These are phyloP conservation scores for Drosophila parthenogenetica DNA, from an alignment of 2,888 invertebrate genomes.

Conservation along the genomic window DNA sequence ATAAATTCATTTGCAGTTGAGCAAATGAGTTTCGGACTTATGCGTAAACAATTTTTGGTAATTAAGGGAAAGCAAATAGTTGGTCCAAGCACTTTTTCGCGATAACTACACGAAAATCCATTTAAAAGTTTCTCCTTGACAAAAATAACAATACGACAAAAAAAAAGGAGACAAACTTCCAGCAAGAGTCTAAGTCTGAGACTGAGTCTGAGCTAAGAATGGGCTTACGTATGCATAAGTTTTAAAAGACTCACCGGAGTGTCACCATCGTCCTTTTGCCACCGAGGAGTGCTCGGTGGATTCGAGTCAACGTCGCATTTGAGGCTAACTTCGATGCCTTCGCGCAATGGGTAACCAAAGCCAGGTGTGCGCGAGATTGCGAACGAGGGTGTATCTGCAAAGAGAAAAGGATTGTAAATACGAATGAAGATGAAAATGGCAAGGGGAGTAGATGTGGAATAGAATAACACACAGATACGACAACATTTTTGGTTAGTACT, in stretches of 20 bases:
- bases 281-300: slow-evolving; percentile 93
- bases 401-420: slow-evolving; percentile 19
- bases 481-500: slow-evolving; percentile 12
- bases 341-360: slow-evolving; percentile 94
- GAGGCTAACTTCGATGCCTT: slow-evolving; percentile 94
- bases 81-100: slow-evolving; percentile 65
- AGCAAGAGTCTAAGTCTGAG: slow-evolving; percentile 1
- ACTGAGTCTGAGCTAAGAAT: neutral
- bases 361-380: slow-evolving; percentile 97
- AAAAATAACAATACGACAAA: slow-evolving; percentile 55
- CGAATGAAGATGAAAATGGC: slow-evolving; percentile 11
- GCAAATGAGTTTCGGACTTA: slow-evolving; percentile 63
- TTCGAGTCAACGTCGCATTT: slow-evolving; percentile 97
- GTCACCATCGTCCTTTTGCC: slow-evolving; percentile 89
- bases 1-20: slow-evolving; percentile 32
- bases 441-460: slow-evolving; percentile 11
- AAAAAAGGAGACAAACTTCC: slow-evolving; percentile 13
- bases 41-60: slow-evolving; percentile 80
- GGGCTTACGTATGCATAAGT: slow-evolving; percentile 56
- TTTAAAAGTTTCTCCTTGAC: slow-evolving; percentile 76
- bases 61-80: slow-evolving; percentile 77
- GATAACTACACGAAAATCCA: slow-evolving; percentile 78
- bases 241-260: slow-evolving; percentile 86
- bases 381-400: slow-evolving; percentile 95
- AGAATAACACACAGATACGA: slow-evolving; percentile 33